Evolutionary conservation across 2,797 vertebrate genomes (phyloP), one percentile per base, ranked within the genome.

Genomic region (Sebastiscus tertius): DNA sequence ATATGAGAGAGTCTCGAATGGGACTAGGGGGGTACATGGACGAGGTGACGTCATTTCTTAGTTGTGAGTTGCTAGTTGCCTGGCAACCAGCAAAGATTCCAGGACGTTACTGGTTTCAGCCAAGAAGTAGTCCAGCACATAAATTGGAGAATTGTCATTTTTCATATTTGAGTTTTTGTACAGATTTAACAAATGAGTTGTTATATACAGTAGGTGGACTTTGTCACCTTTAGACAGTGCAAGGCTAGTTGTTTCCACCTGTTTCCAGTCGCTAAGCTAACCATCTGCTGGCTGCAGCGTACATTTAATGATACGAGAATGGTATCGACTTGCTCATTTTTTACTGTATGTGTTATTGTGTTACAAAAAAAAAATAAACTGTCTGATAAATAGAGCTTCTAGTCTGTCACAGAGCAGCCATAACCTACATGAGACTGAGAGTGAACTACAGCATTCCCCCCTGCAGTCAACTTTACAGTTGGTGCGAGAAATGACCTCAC

Each of bases 401-500:
- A 26, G 54, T 68, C 24, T 12, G 18, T 68, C 39, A 55, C 67
- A 29, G 16, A 55, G 66, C 31, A 72, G 74, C 69, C 67, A 62
- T 65, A 31, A 67, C 31, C 49, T 74, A 59, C 65, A 79, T 20
- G 27, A 65, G 75, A 66, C 59, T 86, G 49, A 72, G 58, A 64
- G 39, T n/a, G 64, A 18, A 69, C 77, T 59, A 14, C 68, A 74
- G 20, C 18, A 61, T 60, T 22, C 52, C 26, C 6, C 39, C 39
- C 65, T 65, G 52, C 74, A 79, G 72, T 85, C 80, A 77, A 60
- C 83, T 90, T 92, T 89, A 92, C 87, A 94, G 85, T 94, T 90
- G 89, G 79, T 87, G 89, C 61, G 72, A 90, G 87, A 87, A 90
- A 91, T 94, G 87, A 95, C 92, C 92, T 96, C 92, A 94, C 85